These are phyloP conservation scores for Amphibalanus amphitrite DNA, from an alignment of 1,140 invertebrate species.

Conservation along the genomic window DNA sequence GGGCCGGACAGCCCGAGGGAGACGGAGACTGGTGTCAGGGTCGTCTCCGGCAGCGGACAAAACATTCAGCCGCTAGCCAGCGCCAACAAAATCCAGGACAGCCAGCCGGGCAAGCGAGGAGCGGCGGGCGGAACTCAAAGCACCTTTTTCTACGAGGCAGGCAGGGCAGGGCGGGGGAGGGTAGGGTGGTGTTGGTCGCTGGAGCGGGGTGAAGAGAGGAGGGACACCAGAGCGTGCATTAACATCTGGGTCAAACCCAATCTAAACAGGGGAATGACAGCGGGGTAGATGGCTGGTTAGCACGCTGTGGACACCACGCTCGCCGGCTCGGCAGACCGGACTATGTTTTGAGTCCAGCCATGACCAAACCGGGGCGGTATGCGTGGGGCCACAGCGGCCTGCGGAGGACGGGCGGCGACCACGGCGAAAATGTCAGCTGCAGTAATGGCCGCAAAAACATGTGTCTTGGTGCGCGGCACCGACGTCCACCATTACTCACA, in stretches of 20 bases:
- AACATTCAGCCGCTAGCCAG: not conserved
- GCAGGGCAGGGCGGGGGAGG: too few species aligned
- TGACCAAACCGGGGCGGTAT: too few species aligned
- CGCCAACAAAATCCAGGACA: conserved; percentile 6
- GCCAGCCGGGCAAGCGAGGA: conserved; percentile 6
- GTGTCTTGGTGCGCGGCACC: not conserved
- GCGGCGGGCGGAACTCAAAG: conserved; percentile 11
- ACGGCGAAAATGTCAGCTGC: too few species aligned
- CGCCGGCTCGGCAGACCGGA: too few species aligned
- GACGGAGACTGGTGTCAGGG: too few species aligned
- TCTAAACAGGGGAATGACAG: not conserved
- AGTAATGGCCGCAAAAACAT: not conserved
- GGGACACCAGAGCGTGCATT: not conserved
- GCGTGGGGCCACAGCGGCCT: too few species aligned
- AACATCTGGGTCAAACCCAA: not conserved
- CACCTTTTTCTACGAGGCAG: conserved; percentile 1
- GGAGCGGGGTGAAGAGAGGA: not conserved
- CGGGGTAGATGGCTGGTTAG: not conserved
- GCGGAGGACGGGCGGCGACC: too few species aligned
- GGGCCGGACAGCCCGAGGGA: too few species aligned
- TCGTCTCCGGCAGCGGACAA: not conserved
- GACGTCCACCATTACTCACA: not conserved
- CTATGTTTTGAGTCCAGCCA: too few species aligned
- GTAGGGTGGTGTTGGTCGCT: not conserved
- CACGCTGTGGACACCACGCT: too few species aligned